Evolutionary conservation across 2,888 invertebrate genomes (phyloP).

Genomic region (Melieria picta): DNA sequence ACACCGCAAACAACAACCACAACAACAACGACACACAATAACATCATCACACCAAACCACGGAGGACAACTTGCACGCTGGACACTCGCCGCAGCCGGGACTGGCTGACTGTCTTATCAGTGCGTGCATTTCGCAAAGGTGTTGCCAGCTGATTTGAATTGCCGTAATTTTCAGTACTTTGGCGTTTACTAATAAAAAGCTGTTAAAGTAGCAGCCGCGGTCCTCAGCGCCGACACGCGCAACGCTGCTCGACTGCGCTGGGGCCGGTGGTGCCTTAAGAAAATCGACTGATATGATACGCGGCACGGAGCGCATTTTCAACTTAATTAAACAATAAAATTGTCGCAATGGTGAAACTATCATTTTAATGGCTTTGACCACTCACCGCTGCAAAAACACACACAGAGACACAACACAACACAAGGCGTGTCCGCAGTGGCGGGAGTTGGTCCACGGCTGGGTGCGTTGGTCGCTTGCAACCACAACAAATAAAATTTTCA

Average conservation of each 20-base stretch:
- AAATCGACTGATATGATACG: neutral
- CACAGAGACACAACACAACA: too few relatives aligned
- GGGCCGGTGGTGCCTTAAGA: neutral
- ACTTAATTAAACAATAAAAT: neutral
- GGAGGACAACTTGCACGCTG: conserved; percentile 8
- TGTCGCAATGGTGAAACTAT: neutral
- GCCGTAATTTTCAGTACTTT: conserved; percentile 19
- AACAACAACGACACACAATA: neutral
- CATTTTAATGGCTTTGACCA: too few relatives aligned
- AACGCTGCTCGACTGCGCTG: neutral
- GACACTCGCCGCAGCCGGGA: conserved; percentile 4
- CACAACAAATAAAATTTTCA: too few relatives aligned
- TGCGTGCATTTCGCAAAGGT: conserved; percentile 62
- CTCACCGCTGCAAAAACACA: too few relatives aligned
- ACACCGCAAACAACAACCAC: conserved; percentile 6
- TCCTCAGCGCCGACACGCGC: neutral
- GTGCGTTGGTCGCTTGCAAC: too few relatives aligned
- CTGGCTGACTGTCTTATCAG: conserved; percentile 48
- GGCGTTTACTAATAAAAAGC: conserved; percentile 43
- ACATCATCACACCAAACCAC: neutral
- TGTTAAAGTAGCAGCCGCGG: conserved; percentile 44
- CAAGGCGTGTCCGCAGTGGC: too few relatives aligned
- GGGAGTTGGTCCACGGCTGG: too few relatives aligned
- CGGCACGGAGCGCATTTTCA: neutral
- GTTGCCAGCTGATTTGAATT: conserved; percentile 53